These are phyloP conservation scores for Cephalotes varians DNA, from an alignment of 2,888 invertebrate genomes.

Conservation along the genomic window DNA sequence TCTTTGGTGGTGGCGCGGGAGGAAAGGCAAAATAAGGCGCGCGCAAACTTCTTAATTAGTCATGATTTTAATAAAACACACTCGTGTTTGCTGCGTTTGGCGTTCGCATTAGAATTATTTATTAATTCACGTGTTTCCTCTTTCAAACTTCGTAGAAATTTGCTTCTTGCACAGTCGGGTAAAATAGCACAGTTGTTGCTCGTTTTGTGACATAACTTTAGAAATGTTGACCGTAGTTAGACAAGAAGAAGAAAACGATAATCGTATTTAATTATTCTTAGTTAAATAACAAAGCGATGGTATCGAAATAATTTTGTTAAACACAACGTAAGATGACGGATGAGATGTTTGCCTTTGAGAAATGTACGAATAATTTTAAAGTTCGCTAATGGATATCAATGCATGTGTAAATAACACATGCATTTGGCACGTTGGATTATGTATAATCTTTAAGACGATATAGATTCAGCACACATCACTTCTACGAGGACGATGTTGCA, in stretches of 20 bases:
- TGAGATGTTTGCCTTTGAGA: neutral
- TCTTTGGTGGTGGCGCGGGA: slow-evolving; percentile 46
- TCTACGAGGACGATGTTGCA: slow-evolving; percentile 54
- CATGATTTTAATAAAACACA: slow-evolving; percentile 28
- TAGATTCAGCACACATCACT: slow-evolving; percentile 73
- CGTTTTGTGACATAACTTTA: neutral
- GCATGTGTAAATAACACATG: slow-evolving; percentile 2
- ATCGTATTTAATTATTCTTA: neutral
- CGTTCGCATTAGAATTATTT: slow-evolving; percentile 6
- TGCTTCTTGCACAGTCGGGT: neutral
- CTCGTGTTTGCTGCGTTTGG: neutral
- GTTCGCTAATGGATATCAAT: neutral
- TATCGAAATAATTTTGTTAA: neutral
- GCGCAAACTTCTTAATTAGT: slow-evolving; percentile 40
- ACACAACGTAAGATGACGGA: neutral
- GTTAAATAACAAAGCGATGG: too few species aligned
- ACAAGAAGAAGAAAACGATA: neutral
- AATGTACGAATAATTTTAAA: neutral
- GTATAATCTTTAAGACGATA: slow-evolving; percentile 64
- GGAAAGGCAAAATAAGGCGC: slow-evolving; percentile 47
- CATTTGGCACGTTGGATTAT: slow-evolving; percentile 21
- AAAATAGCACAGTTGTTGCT: neutral
- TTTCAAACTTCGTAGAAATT: neutral
- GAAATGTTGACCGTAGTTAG: neutral
- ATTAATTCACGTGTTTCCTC: neutral